phyloP scores from a whole-genome alignment of 2,113 vertebrate species.

The Pardalotus punctatus region DNA sequence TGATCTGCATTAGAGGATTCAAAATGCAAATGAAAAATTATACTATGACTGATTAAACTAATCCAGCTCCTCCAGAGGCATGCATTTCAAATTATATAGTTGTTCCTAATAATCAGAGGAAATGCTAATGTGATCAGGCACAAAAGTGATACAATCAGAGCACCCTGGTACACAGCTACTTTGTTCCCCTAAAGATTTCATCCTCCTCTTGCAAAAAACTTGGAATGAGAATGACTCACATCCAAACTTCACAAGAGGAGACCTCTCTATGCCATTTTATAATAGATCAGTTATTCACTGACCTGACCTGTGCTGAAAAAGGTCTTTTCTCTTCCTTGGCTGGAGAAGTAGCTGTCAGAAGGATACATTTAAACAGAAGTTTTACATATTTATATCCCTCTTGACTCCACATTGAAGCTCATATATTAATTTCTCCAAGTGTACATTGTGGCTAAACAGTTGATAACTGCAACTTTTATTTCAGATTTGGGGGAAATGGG shows the following conservation, averaged over 20 bases:
- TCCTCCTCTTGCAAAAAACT: neutral
- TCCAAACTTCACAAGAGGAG: neutral
- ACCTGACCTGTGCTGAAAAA: neutral
- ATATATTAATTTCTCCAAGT: neutral
- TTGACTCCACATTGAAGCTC: neutral
- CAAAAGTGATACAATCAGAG: neutral
- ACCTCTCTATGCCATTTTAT: neutral
- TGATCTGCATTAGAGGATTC: neutral
- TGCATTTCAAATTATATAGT: neutral
- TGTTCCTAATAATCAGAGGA: conserved; percentile 21
- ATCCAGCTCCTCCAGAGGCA: neutral
- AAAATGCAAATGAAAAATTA: conserved; percentile 36
- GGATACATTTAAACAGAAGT: neutral
- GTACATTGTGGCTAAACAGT: neutral
- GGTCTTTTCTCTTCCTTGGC: neutral
- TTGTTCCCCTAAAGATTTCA: neutral
- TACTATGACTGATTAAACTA: conserved; percentile 17
- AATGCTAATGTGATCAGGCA: conserved; percentile 28
- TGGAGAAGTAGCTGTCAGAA: neutral
- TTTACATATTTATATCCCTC: neutral
- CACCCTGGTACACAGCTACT: neutral
- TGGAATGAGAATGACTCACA: neutral
- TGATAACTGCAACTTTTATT: neutral
- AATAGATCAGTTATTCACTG: neutral
- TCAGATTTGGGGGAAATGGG: neutral